These are phyloP conservation scores for Napeogenes sylphis DNA, from an alignment of 2,888 invertebrate genomes.

Conservation along the genomic window DNA sequence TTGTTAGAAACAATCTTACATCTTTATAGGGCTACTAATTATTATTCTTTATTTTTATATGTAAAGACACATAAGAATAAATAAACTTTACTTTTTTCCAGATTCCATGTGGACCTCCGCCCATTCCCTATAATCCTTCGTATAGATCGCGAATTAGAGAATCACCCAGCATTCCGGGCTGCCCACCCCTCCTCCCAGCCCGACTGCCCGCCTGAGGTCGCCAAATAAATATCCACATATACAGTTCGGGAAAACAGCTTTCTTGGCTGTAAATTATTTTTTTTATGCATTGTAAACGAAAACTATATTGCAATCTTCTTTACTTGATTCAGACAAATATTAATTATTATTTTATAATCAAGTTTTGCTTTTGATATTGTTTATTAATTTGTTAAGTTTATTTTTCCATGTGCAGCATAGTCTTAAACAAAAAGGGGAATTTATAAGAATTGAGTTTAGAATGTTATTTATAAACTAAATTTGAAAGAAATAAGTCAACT, in stretches of 20 bases:
- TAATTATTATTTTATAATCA: slow-evolving; percentile 1
- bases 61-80: not conserved
- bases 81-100: slow-evolving; percentile 47
- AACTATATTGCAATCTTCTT: no score
- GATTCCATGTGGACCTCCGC: slow-evolving; percentile 94
- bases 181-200: slow-evolving; percentile 96
- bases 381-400: slow-evolving; percentile 18
- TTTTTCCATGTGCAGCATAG: slow-evolving; percentile 17
- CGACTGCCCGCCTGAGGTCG: slow-evolving; percentile 94
- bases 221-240: slow-evolving; percentile 73
- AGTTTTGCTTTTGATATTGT: not conserved
- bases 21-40: no score
- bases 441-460: slow-evolving; percentile 12
- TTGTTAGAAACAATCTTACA: not conserved
- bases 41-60: no score
- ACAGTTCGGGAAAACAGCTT: not conserved
- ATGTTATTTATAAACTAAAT: not conserved
- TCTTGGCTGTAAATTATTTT: no score
- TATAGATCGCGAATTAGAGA: slow-evolving; percentile 90
- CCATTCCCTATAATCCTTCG: slow-evolving; percentile 93
- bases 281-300: no score
- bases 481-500: no score
- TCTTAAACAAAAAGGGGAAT: slow-evolving; percentile 12
- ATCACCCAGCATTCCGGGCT: slow-evolving; percentile 92
- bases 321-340: not conserved